These are phyloP conservation scores for Linyphia triangularis DNA, from an alignment of 2,888 invertebrate species.

Conservation along the genomic window DNA sequence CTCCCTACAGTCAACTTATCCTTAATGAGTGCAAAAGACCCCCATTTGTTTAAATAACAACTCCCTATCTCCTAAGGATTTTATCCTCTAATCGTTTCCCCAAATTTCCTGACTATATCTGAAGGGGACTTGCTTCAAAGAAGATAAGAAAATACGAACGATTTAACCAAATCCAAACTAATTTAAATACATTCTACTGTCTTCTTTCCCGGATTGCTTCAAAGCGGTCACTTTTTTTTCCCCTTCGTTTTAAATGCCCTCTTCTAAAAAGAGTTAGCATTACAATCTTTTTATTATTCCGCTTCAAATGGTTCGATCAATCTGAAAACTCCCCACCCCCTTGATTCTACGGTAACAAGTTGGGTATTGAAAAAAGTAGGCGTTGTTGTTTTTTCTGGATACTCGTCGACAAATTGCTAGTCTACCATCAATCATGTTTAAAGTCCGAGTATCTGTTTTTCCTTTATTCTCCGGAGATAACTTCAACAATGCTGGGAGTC, in stretches of 20 bases:
- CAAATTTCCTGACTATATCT: constrained; percentile 23
- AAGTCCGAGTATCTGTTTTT: too few relatives aligned
- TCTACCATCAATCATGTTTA: too few relatives aligned
- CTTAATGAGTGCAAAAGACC: constrained; percentile 23
- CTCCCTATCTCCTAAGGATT: background rate
- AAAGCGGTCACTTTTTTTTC: too few relatives aligned
- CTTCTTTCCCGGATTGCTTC: background rate
- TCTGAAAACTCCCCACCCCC: background rate
- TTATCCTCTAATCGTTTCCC: constrained; percentile 52
- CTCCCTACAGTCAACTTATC: background rate
- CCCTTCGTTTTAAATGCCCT: background rate
- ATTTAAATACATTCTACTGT: constrained; percentile 53
- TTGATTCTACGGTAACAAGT: background rate
- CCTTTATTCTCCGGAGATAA: too few relatives aligned
- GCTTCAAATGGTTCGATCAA: constrained; percentile 33
- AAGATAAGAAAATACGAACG: constrained; percentile 41
- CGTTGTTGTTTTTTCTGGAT: background rate
- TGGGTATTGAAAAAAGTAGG: constrained; percentile 23
- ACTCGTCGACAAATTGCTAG: constrained; percentile 16
- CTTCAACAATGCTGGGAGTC: background rate
- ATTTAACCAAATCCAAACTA: constrained; percentile 49
- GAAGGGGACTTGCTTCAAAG: background rate
- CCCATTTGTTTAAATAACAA: constrained; percentile 45
- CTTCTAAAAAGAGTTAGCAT: background rate
- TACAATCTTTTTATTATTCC: background rate